Evolutionary conservation across 2,888 invertebrate genomes (phyloP), one percentile per base, ranked within the genome.

Genomic region (Loripinus fragilis): DNA sequence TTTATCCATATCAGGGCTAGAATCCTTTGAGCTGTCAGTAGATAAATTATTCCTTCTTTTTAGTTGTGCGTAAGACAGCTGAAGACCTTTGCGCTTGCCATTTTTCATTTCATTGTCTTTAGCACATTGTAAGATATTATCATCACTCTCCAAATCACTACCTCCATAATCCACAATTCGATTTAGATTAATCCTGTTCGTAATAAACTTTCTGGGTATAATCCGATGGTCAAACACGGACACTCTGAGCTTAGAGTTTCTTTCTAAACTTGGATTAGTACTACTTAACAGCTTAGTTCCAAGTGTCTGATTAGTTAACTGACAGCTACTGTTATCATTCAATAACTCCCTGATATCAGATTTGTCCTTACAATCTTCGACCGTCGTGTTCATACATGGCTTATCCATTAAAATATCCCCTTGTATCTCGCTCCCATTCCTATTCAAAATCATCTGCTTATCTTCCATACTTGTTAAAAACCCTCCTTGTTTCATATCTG

Each of bases 161-260:
- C 50, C 50, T 28, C 41, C 45, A 25, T 64, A 64, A 60, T 67
- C 76, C 55, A 70, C 65, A 48, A 71, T 20, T 67, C 69, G 65
- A 28, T 50, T 66, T 71, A 71, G 75, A 38, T 42, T 66, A 42
- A 67, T 78, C 68, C 71, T 69, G 28, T 60, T 65, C 45, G 73
- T 64, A 65, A 81, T 80, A 50, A 83, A 80, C 60, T 75, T 81
- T 76, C 75, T 79, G 20, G 81, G 81, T 68, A 84, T 84, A 75
- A 79, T 79, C 80, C 81, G 60, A 50, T 84, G 84, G 71, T 84
- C 84, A 67, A 84, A 84, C 66, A 84, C 84, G 28, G 84, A 84
- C 50, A 84, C 84, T 38, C 84, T 70, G 15, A 83, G 66, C 64
- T 81, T 83, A 28, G 83, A 83, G 41, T 83, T 76, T n/a, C 65